These are phyloP conservation scores for Brachionus paranguensis DNA, from an alignment of 1,140 invertebrate genomes.

Conservation along the genomic window DNA sequence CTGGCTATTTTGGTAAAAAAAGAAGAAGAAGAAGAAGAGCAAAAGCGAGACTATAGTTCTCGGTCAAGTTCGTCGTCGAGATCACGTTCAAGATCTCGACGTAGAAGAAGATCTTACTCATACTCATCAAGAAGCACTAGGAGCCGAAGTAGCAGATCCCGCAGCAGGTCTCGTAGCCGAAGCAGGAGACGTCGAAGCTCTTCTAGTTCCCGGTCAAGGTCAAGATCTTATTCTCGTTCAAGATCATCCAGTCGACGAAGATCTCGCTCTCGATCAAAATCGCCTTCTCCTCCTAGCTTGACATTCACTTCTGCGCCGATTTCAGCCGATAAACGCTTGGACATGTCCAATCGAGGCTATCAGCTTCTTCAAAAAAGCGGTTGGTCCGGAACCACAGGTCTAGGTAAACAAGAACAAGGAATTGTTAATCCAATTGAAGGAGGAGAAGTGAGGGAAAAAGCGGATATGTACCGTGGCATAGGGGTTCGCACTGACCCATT, in stretches of 20 bases:
- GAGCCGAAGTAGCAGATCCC: not conserved
- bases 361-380: conserved; percentile 92
- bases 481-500: conserved; percentile 85
- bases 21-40: conserved; percentile 79
- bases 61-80: conserved; percentile 42
- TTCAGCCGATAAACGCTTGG: conserved; percentile 56
- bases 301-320: conserved; percentile 62
- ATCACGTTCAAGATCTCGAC: conserved; percentile 43
- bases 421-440: conserved; percentile 87
- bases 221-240: conserved; percentile 44
- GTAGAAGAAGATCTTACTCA: conserved; percentile 28
- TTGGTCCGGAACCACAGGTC: conserved; percentile 73
- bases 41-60: conserved; percentile 41
- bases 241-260: conserved; percentile 41
- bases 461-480: conserved; percentile 85
- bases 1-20: conserved; percentile 60
- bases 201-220: conserved; percentile 53
- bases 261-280: conserved; percentile 54
- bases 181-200: conserved; percentile 43
- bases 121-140: not conserved
- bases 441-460: conserved; percentile 79
- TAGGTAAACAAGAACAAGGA: conserved; percentile 84
- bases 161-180: not conserved
- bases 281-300: conserved; percentile 68
- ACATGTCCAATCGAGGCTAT: conserved; percentile 86